Conservation (phyloP, 2,113 vertebrate species). For the Cettia cetti region DNA sequence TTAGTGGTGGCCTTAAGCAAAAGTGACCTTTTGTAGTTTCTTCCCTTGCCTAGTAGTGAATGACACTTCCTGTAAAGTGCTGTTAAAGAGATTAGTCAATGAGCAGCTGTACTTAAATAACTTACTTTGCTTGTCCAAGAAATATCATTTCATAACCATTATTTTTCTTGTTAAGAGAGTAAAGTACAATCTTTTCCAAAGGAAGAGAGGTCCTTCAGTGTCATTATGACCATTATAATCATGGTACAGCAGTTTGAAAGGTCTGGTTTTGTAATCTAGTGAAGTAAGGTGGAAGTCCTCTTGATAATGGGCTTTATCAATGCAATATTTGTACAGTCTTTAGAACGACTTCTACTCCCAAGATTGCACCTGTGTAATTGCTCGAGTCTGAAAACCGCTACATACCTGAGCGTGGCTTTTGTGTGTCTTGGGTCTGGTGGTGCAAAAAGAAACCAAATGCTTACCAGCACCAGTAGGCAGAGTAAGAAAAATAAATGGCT, state of each 20-base stretch:
- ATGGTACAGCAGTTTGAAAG: neutral
- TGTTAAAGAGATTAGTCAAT: neutral
- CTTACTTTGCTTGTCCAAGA: neutral
- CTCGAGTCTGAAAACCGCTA: neutral
- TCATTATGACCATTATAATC: neutral
- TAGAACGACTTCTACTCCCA: neutral
- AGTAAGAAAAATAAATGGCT: neutral
- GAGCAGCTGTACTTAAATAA: neutral
- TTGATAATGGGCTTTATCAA: neutral
- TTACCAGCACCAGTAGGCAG: neutral
- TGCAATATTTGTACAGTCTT: neutral
- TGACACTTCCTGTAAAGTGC: neutral
- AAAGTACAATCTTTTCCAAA: neutral
- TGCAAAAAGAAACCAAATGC: neutral
- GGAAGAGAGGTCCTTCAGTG: neutral
- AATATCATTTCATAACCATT: neutral
- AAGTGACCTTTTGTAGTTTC: neutral
- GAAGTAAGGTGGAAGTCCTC: neutral
- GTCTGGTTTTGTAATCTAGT: neutral
- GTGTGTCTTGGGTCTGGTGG: neutral
- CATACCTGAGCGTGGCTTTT: neutral
- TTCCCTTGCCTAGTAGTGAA: neutral
- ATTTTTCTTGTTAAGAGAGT: neutral
- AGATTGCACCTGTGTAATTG: neutral
- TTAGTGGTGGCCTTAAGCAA: neutral